These are phyloP conservation scores for Fistularia commersonii DNA, from an alignment of 2,797 vertebrate species.

Conservation along the genomic window DNA sequence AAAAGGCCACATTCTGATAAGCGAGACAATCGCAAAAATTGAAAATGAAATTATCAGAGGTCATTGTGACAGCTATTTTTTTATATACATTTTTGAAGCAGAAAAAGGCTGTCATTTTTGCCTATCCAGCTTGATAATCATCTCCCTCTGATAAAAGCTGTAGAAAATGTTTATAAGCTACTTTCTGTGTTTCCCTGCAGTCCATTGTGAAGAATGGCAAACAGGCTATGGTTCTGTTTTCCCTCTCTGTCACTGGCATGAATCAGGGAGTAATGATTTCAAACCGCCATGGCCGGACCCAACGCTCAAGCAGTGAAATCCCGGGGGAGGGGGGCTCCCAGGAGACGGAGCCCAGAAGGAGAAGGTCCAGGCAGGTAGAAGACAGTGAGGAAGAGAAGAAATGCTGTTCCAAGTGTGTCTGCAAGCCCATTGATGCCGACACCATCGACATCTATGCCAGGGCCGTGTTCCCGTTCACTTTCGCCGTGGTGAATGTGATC, in stretches of 20 bases:
- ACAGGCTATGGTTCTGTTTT: conserved; percentile 93
- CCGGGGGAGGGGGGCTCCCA: conserved; percentile 73
- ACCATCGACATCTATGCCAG: conserved; percentile 96
- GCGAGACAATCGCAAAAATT: neutral
- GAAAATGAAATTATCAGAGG: too few species aligned
- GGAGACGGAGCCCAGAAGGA: conserved; percentile 75
- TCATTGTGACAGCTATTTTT: too few species aligned
- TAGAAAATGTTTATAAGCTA: neutral
- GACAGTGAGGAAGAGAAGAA: conserved; percentile 73
- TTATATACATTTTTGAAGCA: too few species aligned
- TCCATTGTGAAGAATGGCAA: conserved; percentile 89
- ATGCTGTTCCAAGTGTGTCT: conserved; percentile 83
- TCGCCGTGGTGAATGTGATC: conserved; percentile 94
- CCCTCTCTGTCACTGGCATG: conserved; percentile 91
- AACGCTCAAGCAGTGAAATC: conserved; percentile 72
- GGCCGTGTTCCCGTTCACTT: conserved; percentile 94
- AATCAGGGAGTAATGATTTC: conserved; percentile 86
- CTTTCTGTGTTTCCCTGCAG: conserved; percentile 66
- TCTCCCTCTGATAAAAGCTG: too few species aligned
- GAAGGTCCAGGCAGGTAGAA: conserved; percentile 57
- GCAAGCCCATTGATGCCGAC: conserved; percentile 94
- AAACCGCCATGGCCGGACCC: conserved; percentile 75
- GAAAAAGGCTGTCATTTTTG: too few species aligned
- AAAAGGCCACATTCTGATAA: neutral
- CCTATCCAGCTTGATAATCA: too few species aligned